These are phyloP conservation scores for Epinephelus coioides DNA, from an alignment of 2,797 vertebrate species.

Conservation along the genomic window DNA sequence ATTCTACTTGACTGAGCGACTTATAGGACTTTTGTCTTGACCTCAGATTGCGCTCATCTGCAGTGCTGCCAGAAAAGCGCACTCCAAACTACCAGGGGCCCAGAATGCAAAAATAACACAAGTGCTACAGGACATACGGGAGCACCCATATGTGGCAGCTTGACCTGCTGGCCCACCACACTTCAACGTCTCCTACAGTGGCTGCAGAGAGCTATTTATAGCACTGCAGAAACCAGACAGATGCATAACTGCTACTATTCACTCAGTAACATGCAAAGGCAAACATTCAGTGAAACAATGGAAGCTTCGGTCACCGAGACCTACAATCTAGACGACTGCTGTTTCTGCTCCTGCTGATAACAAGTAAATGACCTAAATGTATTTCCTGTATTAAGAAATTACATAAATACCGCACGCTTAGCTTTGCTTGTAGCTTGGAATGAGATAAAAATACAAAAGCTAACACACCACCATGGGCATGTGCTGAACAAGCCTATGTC, in stretches of 20 bases:
- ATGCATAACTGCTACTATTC: constrained; percentile 36
- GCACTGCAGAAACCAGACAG: constrained; percentile 34
- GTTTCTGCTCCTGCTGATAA: constrained; percentile 14
- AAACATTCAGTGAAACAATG: constrained; percentile 8
- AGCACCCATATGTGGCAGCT: constrained; percentile 63
- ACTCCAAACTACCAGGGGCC: constrained; percentile 37
- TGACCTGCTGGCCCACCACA: constrained; percentile 70
- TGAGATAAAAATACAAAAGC: constrained; percentile 15
- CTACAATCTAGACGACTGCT: not conserved
- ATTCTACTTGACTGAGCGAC: constrained; percentile 34
- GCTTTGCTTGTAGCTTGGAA: not conserved
- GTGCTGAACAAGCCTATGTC: constrained; percentile 17
- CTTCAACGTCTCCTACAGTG: constrained; percentile 49
- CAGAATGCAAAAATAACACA: constrained; percentile 73
- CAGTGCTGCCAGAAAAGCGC: constrained; percentile 40
- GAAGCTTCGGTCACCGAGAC: not conserved
- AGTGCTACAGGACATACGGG: constrained; percentile 62
- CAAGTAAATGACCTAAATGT: constrained; percentile 1
- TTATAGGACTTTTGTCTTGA: constrained; percentile 7
- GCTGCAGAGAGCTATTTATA: constrained; percentile 60
- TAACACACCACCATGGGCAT: not conserved
- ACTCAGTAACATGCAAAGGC: constrained; percentile 14
- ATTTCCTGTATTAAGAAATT: constrained; percentile 39
- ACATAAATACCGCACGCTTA: constrained; percentile 1
- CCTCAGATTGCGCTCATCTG: constrained; percentile 3